Evolutionary conservation across 1,140 invertebrate genomes (phyloP), one percentile per base, ranked within the genome.

Genomic region (Palaemon carinicauda): DNA sequence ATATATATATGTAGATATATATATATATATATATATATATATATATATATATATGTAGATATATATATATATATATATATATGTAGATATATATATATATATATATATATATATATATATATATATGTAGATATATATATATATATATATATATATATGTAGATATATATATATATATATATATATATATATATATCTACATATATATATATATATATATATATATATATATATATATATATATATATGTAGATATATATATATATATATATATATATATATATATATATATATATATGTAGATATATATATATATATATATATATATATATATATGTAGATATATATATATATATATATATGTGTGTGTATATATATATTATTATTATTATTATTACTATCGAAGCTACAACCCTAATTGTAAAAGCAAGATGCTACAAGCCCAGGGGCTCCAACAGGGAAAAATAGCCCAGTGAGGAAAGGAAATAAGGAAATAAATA

Each of bases 21-120:
- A 71, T 71, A 71, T 71, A 71, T 71, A 71, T 71, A 71, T 71
- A 71, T 71, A 71, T 71, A 71, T 71, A 71, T 71, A 71, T 71
- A 71, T 71, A 71, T 71, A 71, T 71, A 71, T 71, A 71, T 71
- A 71, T 71, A 71, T 27, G 21, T 19, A 27, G 15, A 71, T 71
- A 71, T 71, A 71, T 71, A 71, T 71, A 71, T 71, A 71, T 27
- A 71, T 71, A 71, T 71, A 71, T 71, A 71, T 71, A 71, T 71
- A 71, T 71, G 27, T 71, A 71, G 15, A 71, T 71, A 71, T 71
- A 71, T 71, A 71, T 71, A 71, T 71, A 71, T 71, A 71, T 71
- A 71, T 71, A 71, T 71, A 71, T 71, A 71, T 71, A 71, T 71
- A 71, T 27, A 19, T 24, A 27, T 71, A 71, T 71, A 71, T 71